These are phyloP conservation scores for Tricholauxania praeusta DNA, from an alignment of 2,888 invertebrate genomes.

Conservation along the genomic window DNA sequence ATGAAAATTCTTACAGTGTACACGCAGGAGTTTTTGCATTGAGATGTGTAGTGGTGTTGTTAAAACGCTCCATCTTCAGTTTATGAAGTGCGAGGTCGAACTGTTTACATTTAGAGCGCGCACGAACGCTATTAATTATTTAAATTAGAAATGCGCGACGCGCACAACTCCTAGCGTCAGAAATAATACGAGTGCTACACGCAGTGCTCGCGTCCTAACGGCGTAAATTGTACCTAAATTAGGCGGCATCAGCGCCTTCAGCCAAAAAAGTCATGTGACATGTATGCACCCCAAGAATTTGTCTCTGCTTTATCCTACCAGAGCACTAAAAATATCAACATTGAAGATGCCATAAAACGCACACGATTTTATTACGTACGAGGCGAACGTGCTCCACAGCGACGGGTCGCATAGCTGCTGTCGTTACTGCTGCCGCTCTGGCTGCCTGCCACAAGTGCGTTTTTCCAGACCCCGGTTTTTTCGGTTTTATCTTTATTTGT, in stretches of 20 bases:
- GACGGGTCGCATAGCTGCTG: too few species aligned
- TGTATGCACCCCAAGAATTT: constrained; percentile 3
- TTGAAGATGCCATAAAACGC: constrained; percentile 11
- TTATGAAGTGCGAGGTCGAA: constrained; percentile 24
- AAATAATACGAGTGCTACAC: too few species aligned
- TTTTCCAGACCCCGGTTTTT: too few species aligned
- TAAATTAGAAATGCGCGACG: constrained; percentile 22
- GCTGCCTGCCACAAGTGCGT: too few species aligned
- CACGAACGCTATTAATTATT: constrained; percentile 32
- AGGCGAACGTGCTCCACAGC: constrained; percentile 1
- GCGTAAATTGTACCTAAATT: constrained; percentile 27
- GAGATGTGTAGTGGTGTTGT: too few species aligned
- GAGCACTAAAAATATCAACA: constrained; percentile 11
- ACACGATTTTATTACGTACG: constrained; percentile 19
- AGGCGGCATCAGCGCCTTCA: constrained; percentile 2
- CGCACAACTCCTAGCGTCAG: neutral
- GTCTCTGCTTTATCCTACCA: neutral
- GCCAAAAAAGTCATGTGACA: constrained; percentile 17
- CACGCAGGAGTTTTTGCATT: too few species aligned
- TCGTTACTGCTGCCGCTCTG: too few species aligned
- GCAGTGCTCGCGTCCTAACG: neutral
- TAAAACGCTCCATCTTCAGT: constrained; percentile 4
- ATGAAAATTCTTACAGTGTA: too few species aligned
- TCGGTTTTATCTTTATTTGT: neutral
- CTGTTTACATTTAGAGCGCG: constrained; percentile 18